Base-by-base conservation (phyloP, 1,140 invertebrate species). In the Lethocerus indicus region DNA sequence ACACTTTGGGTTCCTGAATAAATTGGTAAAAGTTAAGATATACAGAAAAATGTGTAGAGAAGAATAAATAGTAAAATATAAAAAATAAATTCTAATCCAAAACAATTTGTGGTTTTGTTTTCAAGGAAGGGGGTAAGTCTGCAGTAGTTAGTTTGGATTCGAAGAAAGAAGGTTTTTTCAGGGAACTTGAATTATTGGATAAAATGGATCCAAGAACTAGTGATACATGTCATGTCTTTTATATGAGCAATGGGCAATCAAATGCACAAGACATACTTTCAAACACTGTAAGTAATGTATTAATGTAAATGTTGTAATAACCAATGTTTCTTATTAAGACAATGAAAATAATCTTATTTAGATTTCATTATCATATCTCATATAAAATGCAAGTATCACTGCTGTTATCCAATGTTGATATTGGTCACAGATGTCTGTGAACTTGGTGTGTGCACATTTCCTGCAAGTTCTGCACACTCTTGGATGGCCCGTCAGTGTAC, bases 151-250 rank as follows among this genome's bases (percentile, higher is more conserved):
- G 83, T 25, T 67, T 96, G 43, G 85, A 94, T 67, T 78, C 76
- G 25, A 72, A 72, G 7, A 69, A 75, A 40, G 60, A 73, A 12
- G 80, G 78, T 16, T 87, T 94, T 60, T 75, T 74, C 23, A 63
- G 69, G 12, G 78, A 83, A 53, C 63, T 88, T 14, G 76, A 88
- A 59, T 70, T 71, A 25, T 64, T 94, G 35, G 88, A 92, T 66
- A 72, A 72, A 35, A 80, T 85, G 51, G 87, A 88, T 57, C 75
- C 81, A 25, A 71, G 90, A 54, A 90, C 86, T 5, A 80, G 80
- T 58, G 89, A 96, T 61, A 97, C 93, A 0, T 88, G 87, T 53
- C 89, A 95, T 63, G 73, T 97, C 52, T 95, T 96, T 68, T 98
- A 96, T 64, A 88, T 92, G 0, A 81, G 83, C 63, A 75, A 83